These are phyloP conservation scores for Lophochroa leadbeateri DNA, from an alignment of 2,113 vertebrate genomes.

Conservation along the genomic window DNA sequence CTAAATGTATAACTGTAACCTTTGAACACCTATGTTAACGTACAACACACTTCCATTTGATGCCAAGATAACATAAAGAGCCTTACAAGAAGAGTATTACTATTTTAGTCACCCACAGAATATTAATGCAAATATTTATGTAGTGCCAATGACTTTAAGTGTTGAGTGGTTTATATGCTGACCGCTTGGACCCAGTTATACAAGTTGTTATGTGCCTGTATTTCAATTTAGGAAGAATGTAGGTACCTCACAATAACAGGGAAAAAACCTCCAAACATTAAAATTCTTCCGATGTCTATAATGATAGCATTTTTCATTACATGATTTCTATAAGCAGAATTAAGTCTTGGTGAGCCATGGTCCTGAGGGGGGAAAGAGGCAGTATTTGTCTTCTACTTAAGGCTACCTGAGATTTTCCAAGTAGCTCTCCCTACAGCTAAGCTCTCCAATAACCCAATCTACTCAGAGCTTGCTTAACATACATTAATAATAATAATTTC, in stretches of 20 bases:
- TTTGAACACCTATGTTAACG: neutral
- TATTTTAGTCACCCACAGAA: neutral
- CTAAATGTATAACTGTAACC: neutral
- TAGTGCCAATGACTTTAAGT: neutral
- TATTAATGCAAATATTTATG: neutral
- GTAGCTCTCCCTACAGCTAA: neutral
- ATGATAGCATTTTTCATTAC: neutral
- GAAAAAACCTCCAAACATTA: neutral
- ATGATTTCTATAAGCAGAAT: neutral
- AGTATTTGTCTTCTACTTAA: neutral
- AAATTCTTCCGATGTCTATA: neutral
- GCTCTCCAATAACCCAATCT: neutral
- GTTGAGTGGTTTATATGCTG: neutral
- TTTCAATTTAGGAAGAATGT: neutral
- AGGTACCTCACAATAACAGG: neutral
- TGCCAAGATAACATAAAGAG: neutral
- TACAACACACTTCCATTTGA: neutral
- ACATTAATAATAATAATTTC: neutral
- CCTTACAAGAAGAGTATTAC: neutral
- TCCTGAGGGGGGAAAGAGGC: neutral
- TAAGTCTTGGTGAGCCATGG: neutral
- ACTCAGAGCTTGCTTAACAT: neutral
- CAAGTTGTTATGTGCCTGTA: neutral
- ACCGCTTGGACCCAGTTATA: neutral
- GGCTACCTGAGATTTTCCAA: neutral